Percentiles rank a stretch among this genome's conserved stretches.
Conservation (phyloP, 1,140 invertebrate species). For the Cotesia glomerata region DNA sequence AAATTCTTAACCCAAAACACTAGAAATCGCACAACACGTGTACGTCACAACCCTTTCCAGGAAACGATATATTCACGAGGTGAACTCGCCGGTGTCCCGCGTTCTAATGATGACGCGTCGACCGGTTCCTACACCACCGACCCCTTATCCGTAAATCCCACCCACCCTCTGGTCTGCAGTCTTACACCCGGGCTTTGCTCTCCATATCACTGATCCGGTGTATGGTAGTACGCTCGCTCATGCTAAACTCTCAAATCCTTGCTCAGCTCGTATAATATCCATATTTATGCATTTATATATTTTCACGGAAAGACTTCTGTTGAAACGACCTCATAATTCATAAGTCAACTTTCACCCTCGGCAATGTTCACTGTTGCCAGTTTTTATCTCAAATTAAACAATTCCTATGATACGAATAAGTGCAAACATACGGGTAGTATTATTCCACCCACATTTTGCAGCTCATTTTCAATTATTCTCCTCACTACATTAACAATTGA, state of each 20-base stretch:
- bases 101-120: conserved; percentile 48
- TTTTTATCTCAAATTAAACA: no score
- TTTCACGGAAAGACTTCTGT: no score
- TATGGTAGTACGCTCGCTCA: no score
- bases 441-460: not conserved
- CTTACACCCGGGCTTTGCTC: not conserved
- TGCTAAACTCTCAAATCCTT: no score
- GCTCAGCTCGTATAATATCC: no score
- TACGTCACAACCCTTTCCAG: not conserved
- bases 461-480: no score
- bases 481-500: no score
- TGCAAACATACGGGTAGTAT: not conserved
- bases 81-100: conserved; percentile 50
- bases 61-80: conserved; percentile 39
- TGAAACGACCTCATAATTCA: no score
- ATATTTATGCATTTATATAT: no score
- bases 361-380: no score
- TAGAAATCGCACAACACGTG: conserved; percentile 14
- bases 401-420: no score
- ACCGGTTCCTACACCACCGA: conserved; percentile 4
- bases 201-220: not conserved
- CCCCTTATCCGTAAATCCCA: not conserved
- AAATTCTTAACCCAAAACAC: not conserved
- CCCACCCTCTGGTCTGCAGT: conserved; percentile 11
- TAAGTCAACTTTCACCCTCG: no score